Conservation (phyloP, 2,113 vertebrate genomes). For the Chionomys nivalis region DNA sequence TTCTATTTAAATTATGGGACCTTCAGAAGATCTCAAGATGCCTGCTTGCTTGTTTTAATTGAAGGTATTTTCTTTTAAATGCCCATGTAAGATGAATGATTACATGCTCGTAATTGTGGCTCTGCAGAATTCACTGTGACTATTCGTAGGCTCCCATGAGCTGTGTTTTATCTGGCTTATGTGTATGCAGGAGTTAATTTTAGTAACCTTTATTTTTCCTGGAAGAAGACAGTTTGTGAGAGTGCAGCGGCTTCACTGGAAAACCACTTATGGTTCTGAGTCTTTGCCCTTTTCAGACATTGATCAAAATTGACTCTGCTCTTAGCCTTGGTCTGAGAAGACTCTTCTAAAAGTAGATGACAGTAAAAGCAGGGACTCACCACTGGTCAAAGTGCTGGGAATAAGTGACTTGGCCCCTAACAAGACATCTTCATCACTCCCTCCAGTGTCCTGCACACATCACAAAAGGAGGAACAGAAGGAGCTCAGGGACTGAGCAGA, state of each 20-base stretch:
- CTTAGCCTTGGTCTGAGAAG: background rate
- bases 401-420: background rate
- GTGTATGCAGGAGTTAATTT: constrained; percentile 12
- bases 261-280: background rate
- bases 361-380: background rate
- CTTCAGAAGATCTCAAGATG: background rate
- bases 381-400: background rate
- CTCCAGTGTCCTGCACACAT: no score
- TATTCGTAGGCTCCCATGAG: background rate
- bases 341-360: background rate
- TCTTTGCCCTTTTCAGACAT: background rate
- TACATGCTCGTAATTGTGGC: constrained; percentile 23
- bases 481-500: background rate
- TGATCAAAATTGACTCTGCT: background rate
- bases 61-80: background rate
- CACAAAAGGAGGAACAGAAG: background rate
- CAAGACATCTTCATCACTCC: background rate
- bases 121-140: background rate
- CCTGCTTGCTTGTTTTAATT: constrained; percentile 23
- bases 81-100: background rate
- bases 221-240: background rate
- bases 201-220: constrained; percentile 44
- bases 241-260: background rate
- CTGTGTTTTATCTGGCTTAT: constrained; percentile 22
- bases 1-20: background rate